These are phyloP conservation scores for Halcyon smyrnensis DNA, from an alignment of 2,797 vertebrate genomes.

Conservation along the genomic window DNA sequence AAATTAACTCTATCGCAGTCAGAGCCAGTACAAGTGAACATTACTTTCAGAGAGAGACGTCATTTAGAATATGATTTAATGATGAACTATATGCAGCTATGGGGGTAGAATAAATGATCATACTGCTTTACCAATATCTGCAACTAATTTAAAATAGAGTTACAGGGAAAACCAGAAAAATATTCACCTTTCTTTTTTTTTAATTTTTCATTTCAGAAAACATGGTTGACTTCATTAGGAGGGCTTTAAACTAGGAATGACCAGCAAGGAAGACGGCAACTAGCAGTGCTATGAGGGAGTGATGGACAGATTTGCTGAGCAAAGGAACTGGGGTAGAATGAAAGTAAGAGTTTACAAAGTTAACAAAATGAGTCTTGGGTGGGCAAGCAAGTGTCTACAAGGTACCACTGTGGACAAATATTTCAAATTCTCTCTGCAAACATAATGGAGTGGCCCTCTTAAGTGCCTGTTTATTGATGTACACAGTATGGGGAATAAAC, in stretches of 20 bases:
- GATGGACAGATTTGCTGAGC: background rate
- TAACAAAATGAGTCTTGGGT: background rate
- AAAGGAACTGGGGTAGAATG: fast-evolving
- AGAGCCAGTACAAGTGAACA: background rate
- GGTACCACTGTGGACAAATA: background rate
- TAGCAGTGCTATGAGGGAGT: background rate
- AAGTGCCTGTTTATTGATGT: background rate
- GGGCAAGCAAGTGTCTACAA: background rate
- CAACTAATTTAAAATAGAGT: background rate
- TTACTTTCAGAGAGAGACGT: background rate
- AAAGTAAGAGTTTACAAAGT: background rate
- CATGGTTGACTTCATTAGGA: background rate
- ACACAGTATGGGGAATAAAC: background rate
- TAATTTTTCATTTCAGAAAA: background rate
- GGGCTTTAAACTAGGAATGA: background rate
- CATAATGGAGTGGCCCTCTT: background rate
- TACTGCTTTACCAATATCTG: background rate
- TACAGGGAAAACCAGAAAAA: background rate
- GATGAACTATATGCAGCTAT: background rate
- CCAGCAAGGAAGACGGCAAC: background rate
- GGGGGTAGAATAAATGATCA: background rate
- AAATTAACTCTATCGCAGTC: background rate
- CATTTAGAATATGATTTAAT: background rate
- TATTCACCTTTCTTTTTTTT: too few species aligned
- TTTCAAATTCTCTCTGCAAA: background rate